Conservation (phyloP, 2,113 vertebrate species). For the Mustela lutreola region DNA sequence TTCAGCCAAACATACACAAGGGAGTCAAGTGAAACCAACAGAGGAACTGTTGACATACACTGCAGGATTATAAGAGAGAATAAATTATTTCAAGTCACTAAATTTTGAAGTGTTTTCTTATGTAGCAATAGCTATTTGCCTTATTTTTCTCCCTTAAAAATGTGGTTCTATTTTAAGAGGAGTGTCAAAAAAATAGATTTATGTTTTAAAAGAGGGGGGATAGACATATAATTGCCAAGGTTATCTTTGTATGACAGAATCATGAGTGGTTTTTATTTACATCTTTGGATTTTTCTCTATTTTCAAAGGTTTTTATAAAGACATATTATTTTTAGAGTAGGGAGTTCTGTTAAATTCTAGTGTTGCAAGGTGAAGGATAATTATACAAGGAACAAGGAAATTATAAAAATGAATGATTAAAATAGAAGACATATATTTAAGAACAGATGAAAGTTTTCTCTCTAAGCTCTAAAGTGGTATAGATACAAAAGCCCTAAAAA, state of each 20-base stretch:
- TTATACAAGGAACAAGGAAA: slow-evolving; percentile 4
- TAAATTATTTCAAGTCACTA: neutral
- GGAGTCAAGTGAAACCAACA: neutral
- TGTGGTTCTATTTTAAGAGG: neutral
- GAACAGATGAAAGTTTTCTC: neutral
- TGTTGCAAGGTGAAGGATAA: neutral
- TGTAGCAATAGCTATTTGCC: neutral
- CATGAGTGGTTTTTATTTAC: slow-evolving; percentile 6
- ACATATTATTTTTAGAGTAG: neutral
- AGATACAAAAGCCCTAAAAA: neutral
- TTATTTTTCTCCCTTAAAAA: slow-evolving; percentile 1
- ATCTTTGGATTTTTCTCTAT: slow-evolving; percentile 22
- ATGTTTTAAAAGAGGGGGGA: neutral
- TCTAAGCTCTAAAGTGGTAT: neutral
- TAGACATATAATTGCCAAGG: neutral
- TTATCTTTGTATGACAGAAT: neutral
- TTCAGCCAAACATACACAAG: neutral
- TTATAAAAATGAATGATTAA: slow-evolving; percentile 4
- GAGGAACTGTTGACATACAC: neutral
- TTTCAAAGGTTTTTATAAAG: slow-evolving; percentile 48
- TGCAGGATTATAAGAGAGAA: neutral
- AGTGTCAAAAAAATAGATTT: neutral
- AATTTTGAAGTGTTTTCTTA: neutral
- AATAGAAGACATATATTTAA: neutral
- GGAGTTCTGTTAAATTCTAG: slow-evolving; percentile 30